Evolutionary conservation across 37 sponge, comb jelly and placozoan species (phyloP), one percentile per base, ranked within the genome.

Genomic region (Ephydatia muelleri): DNA sequence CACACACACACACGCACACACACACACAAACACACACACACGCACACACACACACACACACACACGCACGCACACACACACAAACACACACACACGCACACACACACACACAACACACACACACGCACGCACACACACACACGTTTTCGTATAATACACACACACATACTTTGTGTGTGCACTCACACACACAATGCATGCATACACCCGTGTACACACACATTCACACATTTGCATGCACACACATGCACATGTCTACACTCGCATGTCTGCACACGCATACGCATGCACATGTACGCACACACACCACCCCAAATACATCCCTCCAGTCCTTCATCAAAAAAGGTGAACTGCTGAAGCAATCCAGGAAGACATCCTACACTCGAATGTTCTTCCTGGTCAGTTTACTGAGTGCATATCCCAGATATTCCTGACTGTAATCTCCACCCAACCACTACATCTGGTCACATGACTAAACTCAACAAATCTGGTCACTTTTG

Each of bases 381-480:
- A 83, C 69, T 14, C 49, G 93, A 64, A 85, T 85, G 70, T 95
- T 95, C 83, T 95, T 95, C 73, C 80, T 95, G 75, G 94, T 94
- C 23, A 38, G 87, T 57, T 1, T 57, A 16, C 16, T 57, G 1
- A 19, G n/a, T n/a, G n/a, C n/a, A 43, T 43, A 43, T 43, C 43
- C 43, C 6, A 43, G n/a, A 43, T 43, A 43, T 43, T 43, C 43
- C 3, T 3, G 3, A 6, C 43, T 43, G 43, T 43, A 43, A 43
- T 43, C 43, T 43, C 6, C 43, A 6, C 43, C n/a, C 43, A 43
- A 3, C 43, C 43, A 43, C 3, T 6, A 6, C 43, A 43, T 6
- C 3, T 43, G 43, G 6, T 43, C 43, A n/a, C n/a, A 43, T 43
- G 43, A 3, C 6, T 9, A 43, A 9, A 43, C 43, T 6, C 43